Evolutionary conservation across 2,797 vertebrate genomes (phyloP).

Genomic region (Heterohyrax brucei): DNA sequence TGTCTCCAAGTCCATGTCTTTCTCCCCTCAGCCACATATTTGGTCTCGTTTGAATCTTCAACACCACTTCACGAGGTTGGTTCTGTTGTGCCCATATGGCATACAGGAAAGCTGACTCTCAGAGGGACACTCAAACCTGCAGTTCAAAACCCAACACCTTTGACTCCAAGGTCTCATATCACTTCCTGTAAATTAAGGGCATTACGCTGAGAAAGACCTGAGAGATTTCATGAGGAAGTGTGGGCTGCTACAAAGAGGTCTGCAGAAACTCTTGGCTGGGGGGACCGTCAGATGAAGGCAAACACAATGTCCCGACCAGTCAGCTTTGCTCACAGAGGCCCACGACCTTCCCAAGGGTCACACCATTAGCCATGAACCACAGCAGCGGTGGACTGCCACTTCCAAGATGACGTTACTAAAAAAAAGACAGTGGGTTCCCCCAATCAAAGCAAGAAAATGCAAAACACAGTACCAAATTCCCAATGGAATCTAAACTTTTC

Average conservation of each 20-base stretch:
- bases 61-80: neutral
- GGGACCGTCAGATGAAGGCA: too few species aligned
- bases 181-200: neutral
- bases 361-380: neutral
- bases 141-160: neutral
- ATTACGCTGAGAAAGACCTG: neutral
- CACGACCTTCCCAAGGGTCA: neutral
- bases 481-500: too few species aligned
- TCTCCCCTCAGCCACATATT: neutral
- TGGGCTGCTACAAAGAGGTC: neutral
- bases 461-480: too few species aligned
- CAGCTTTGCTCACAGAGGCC: neutral
- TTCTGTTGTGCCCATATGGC: neutral
- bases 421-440: too few species aligned
- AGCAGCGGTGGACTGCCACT: neutral
- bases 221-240: neutral
- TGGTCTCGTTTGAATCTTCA: neutral
- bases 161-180: neutral
- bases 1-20: neutral
- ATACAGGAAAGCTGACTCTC: too few species aligned
- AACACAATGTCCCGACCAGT: neutral
- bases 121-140: neutral
- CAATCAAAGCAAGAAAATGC: too few species aligned
- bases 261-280: neutral
- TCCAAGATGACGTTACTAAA: too few species aligned